Base-by-base conservation (phyloP, 23 tunicate genomes). In the Botrylloides violaceus region DNA sequence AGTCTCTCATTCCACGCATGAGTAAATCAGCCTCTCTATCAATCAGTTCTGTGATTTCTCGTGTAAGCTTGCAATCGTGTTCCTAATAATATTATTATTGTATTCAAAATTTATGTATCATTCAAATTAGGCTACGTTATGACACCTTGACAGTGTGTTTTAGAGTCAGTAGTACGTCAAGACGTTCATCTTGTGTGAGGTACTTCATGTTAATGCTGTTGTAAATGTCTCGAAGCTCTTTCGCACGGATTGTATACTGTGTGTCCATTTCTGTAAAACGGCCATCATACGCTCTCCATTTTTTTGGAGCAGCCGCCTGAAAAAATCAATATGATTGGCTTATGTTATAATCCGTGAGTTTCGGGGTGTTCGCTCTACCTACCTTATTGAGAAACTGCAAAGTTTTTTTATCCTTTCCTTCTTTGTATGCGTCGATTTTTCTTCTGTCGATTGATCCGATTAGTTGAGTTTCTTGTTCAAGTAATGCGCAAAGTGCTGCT, bases 141-240 rank as follows among this genome's bases (percentile, higher is more conserved):
- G n/a, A n/a, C 59, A 89, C 99, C 85, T 87, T 88, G 29, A 84
- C 99, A 43, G 91, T 95, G 83, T 95, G 96, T 53, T 95, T 95
- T 4, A 95, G 65, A 12, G 96, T 83, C 2, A 95, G 77, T 7
- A 95, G 73, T 19, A 84, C 84, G 50, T 95, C 99, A 59, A 95
- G 53, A 22, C 99, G 35, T 49, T 95, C 99, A 71, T 95, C 99
- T 33, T 79, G 92, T 9, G 96, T 87, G 38, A 95, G 86, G 56
- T 83, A 89, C 48, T 95, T 88, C 95, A 95, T 87, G 59, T 84
- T 95, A 57, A 95, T 79, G 55, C 91, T 82, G 84, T 79, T 95
- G 92, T 87, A 95, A 0, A 95, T 78, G 49, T 95, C 96, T 61
- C 95, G 70, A 82, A 95, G 78, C 63, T 95, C 99, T 36, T 91